Evolutionary conservation across 2,113 vertebrate species (phyloP), one percentile per base, ranked within the genome.

Genomic region (Asarcornis scutulata): DNA sequence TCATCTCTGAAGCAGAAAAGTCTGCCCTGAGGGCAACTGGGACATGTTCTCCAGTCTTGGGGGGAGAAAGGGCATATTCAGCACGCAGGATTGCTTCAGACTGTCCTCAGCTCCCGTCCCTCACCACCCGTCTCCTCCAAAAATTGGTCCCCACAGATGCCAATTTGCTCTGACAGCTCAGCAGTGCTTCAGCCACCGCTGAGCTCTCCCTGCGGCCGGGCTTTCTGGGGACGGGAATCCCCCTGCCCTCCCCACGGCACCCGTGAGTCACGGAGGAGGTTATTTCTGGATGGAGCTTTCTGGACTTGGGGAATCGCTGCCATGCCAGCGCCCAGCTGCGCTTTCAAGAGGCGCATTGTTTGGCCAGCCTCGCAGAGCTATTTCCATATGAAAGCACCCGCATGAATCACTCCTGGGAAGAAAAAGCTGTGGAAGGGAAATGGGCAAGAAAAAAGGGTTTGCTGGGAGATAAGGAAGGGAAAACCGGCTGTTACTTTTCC

Each of bases 211-310:
- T 1, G 5, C 40, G 38, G 67, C 1, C 0, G 13, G 69, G 81
- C 74, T 84, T 78, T 55, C 74, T 83, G 88, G 95, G 72, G 83
- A 86, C 0, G 23, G 95, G 92, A 89, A 96, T 94, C 88, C 95
- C 95, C 56, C 58, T 52, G 58, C 75, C 50, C 53, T 60, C 48
- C 58, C 77, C 14, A 22, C 11, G 56, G 60, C 53, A 72, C 1
- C 5, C 0, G 0, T 92, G 93, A 96, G 66, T 96, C 96, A 97
- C 1, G 0, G 2, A 58, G 80, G 76, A 91, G 74, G 62, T 87
- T 96, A 96, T 91, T 96, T 94, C 90, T 96, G 88, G 91, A 83
- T 89, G 60, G 59, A 48, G 26, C 59, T 89, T 83, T 90, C 75
- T 78, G 88, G 93, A 92, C 74, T 3, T 52, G 90, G 90, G 88